phyloP scores from a whole-genome alignment of 2,113 vertebrate genomes.

The Callithrix jacchus region DNA sequence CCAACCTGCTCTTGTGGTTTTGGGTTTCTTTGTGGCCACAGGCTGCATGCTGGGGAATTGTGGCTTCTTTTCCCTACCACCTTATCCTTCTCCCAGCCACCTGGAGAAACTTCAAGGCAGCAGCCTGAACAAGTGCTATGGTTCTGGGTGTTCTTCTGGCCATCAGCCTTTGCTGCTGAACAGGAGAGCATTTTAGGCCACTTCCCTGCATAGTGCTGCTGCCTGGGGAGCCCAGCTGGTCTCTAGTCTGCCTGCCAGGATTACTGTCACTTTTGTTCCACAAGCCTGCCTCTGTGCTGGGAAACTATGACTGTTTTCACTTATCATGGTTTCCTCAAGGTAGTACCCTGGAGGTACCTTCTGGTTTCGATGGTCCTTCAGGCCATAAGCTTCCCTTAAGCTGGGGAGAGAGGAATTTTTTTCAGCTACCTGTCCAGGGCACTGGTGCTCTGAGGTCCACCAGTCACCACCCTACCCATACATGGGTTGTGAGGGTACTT shows the following conservation, averaged over 20 bases:
- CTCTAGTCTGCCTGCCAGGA: background rate
- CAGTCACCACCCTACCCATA: background rate
- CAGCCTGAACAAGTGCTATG: background rate
- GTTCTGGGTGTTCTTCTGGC: background rate
- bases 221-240: background rate
- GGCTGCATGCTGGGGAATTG: background rate
- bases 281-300: background rate
- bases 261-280: background rate
- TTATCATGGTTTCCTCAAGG: background rate
- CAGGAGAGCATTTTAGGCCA: background rate
- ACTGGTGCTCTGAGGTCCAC: background rate
- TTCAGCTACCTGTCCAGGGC: background rate
- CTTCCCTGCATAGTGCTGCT: background rate
- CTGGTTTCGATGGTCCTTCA: background rate
- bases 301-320: background rate
- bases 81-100: background rate
- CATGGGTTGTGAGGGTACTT: background rate
- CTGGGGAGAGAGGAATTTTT: background rate
- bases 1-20: background rate
- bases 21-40: background rate
- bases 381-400: background rate
- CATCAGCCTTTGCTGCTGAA: background rate
- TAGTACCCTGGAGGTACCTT: background rate
- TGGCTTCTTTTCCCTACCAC: background rate
- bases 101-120: fast-evolving